Conservation (phyloP, 2,888 invertebrate species). For the Camptogramma bilineatum region DNA sequence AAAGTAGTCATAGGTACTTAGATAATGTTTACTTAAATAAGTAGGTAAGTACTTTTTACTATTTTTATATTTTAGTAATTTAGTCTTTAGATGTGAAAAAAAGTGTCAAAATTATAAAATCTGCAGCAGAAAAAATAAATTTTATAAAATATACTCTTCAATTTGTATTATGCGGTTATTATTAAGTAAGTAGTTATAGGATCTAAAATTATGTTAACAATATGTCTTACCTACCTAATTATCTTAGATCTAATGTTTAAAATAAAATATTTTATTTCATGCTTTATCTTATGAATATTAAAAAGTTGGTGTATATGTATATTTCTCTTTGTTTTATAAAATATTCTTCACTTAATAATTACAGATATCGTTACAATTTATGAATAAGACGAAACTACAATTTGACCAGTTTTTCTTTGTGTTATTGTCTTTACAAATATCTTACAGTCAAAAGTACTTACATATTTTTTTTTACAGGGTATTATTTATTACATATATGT, state of each 20-base stretch:
- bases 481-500: too few species aligned
- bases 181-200: neutral
- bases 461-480: neutral
- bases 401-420: slow-evolving; percentile 15
- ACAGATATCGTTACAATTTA: neutral
- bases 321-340: neutral
- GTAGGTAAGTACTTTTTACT: too few species aligned
- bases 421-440: slow-evolving; percentile 4
- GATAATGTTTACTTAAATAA: neutral
- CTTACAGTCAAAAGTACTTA: neutral
- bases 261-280: neutral
- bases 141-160: neutral
- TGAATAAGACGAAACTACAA: neutral
- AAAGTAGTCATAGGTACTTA: too few species aligned
- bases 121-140: neutral
- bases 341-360: neutral
- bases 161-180: neutral
- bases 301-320: neutral
- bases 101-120: neutral
- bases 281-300: neutral
- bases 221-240: too few species aligned
- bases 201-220: too few species aligned
- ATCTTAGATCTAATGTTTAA: neutral
- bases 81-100: too few species aligned
- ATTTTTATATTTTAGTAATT: too few species aligned